Conservation (phyloP, 2,797 vertebrate species). For the Melanotaenia nigrans region DNA sequence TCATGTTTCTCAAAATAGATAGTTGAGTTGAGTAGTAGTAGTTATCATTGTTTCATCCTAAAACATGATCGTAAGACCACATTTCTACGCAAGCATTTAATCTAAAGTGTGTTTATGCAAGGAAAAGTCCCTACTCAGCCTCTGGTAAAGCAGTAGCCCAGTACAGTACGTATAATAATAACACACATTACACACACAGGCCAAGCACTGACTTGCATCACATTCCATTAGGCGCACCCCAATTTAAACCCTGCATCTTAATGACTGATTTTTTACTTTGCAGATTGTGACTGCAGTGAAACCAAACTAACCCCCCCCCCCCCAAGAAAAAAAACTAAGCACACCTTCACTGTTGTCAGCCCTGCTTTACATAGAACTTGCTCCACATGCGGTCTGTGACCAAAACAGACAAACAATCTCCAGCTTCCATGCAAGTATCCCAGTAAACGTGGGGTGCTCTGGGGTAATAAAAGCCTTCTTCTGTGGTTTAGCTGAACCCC, state of each 20-base stretch:
- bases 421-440: slow-evolving; percentile 17
- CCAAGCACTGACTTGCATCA: slow-evolving; percentile 29
- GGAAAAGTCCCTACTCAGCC: slow-evolving; percentile 24
- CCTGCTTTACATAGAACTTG: slow-evolving; percentile 14
- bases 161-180: slow-evolving; percentile 37
- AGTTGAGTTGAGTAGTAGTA: no score
- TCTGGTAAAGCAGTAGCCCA: slow-evolving; percentile 19
- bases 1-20: no score
- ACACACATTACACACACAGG: not conserved
- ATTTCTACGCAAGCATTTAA: not conserved
- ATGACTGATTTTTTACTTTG: not conserved
- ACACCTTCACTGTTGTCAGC: slow-evolving; percentile 4
- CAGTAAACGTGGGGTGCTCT: slow-evolving; percentile 56
- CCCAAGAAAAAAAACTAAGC: not conserved
- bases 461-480: slow-evolving; percentile 69
- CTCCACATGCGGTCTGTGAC: slow-evolving; percentile 24
- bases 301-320: slow-evolving; percentile 1
- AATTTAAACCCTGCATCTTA: slow-evolving; percentile 25
- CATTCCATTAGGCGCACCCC: slow-evolving; percentile 11
- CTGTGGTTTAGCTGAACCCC: slow-evolving; percentile 53
- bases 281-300: not conserved
- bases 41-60: no score
- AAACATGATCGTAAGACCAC: no score
- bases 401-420: slow-evolving; percentile 29
- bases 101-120: slow-evolving; percentile 21